phyloP scores from a whole-genome alignment of 1,140 invertebrate genomes.

The Stegodyphus mimosarum region DNA sequence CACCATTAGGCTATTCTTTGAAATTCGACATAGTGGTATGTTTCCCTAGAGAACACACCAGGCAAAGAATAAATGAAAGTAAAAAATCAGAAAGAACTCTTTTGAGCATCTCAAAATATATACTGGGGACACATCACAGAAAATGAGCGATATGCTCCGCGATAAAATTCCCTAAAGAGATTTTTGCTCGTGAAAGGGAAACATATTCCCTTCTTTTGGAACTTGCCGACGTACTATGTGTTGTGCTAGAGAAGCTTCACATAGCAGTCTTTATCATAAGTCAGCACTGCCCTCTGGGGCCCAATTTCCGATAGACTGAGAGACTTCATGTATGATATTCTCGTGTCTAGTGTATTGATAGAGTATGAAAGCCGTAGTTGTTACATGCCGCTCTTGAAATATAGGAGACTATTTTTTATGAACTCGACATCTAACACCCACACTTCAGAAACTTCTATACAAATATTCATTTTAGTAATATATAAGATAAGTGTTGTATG shows the following conservation, averaged over 20 bases:
- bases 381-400: no score
- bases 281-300: neutral
- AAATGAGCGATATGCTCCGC: slow-evolving; percentile 7
- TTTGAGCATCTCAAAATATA: neutral
- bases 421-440: no score
- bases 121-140: neutral
- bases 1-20: no score
- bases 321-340: slow-evolving; percentile 10
- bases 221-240: no score
- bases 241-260: no score
- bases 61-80: neutral
- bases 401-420: no score
- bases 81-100: neutral
- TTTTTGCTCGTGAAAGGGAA: neutral
- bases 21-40: no score
- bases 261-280: no score
- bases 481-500: no score
- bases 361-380: neutral
- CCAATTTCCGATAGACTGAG: neutral
- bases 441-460: no score
- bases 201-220: neutral
- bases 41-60: no score
- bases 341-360: neutral
- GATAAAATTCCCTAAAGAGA: slow-evolving; percentile 11
- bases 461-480: no score